These are phyloP conservation scores for Sciurus carolinensis DNA, from an alignment of 2,797 vertebrate genomes.

Conservation along the genomic window DNA sequence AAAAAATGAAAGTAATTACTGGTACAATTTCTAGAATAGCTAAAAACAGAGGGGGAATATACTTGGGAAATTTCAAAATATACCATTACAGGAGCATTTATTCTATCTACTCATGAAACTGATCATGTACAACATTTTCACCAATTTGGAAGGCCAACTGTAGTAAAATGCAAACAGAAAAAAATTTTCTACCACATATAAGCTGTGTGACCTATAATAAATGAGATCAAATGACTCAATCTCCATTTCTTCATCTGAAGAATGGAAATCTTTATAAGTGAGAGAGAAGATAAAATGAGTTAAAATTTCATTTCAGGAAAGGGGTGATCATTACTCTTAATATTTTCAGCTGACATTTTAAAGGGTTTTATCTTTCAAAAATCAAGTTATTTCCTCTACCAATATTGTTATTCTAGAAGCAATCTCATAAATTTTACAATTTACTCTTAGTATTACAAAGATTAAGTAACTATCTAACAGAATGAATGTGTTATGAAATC, in stretches of 20 bases:
- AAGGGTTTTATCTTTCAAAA: slow-evolving; percentile 71
- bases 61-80: not conserved
- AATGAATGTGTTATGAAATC: slow-evolving; percentile 60
- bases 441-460: slow-evolving; percentile 73
- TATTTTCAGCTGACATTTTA: slow-evolving; percentile 73
- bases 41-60: slow-evolving; percentile 33
- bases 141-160: slow-evolving; percentile 13
- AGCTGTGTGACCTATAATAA: slow-evolving; percentile 41
- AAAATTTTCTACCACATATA: slow-evolving; percentile 8
- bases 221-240: slow-evolving; percentile 58
- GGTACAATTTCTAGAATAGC: slow-evolving; percentile 39
- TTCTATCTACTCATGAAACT: slow-evolving; percentile 24
- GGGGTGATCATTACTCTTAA: slow-evolving; percentile 68
- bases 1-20: slow-evolving; percentile 38
- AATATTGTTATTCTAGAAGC: slow-evolving; percentile 68
- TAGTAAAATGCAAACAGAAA: slow-evolving; percentile 4
- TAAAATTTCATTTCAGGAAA: slow-evolving; percentile 74
- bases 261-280: slow-evolving; percentile 71
- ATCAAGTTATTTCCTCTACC: slow-evolving; percentile 74
- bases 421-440: slow-evolving; percentile 75
- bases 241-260: slow-evolving; percentile 70
- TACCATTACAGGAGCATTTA: not conserved
- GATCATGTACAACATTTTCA: not conserved
- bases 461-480: slow-evolving; percentile 67
- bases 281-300: slow-evolving; percentile 68